Conservation (phyloP, 1,140 invertebrate genomes). For the Orchesella cincta region DNA sequence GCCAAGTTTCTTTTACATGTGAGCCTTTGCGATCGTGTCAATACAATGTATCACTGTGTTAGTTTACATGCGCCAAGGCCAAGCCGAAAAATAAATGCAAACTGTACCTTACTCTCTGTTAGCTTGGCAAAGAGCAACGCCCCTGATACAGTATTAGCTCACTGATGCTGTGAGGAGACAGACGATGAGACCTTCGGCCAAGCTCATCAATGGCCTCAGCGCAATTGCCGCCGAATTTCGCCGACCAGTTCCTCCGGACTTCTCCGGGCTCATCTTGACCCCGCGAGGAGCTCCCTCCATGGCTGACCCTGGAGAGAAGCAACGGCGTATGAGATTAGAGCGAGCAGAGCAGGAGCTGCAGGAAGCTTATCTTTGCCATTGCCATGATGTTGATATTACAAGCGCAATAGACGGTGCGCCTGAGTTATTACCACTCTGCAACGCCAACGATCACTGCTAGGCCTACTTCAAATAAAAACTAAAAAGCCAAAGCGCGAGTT, state of each 20-base stretch:
- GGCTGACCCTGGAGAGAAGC: neutral
- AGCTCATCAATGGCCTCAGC: slow-evolving; percentile 46
- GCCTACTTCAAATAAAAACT: too few species aligned
- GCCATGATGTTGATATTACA: neutral
- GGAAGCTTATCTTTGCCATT: neutral
- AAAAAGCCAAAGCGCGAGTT: too few species aligned
- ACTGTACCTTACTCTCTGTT: slow-evolving; percentile 45
- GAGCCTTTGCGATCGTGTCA: too few species aligned
- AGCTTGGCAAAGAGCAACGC: slow-evolving; percentile 48
- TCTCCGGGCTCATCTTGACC: neutral
- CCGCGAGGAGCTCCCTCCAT: neutral
- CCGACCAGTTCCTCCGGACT: neutral
- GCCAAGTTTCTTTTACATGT: too few species aligned
- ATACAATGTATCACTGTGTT: too few species aligned
- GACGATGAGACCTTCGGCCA: slow-evolving; percentile 45
- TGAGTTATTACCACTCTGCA: too few species aligned
- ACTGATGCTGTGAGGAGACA: slow-evolving; percentile 43
- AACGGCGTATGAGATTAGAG: neutral
- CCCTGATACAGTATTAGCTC: slow-evolving; percentile 46
- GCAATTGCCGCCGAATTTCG: slow-evolving; percentile 41
- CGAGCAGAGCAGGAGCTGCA: neutral
- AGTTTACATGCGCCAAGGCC: too few species aligned
- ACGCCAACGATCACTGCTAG: too few species aligned
- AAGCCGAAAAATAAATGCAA: too few species aligned
- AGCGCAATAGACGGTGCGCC: too few species aligned